Conservation (phyloP, 1,140 invertebrate species). For the Centruroides sculpturatus region DNA sequence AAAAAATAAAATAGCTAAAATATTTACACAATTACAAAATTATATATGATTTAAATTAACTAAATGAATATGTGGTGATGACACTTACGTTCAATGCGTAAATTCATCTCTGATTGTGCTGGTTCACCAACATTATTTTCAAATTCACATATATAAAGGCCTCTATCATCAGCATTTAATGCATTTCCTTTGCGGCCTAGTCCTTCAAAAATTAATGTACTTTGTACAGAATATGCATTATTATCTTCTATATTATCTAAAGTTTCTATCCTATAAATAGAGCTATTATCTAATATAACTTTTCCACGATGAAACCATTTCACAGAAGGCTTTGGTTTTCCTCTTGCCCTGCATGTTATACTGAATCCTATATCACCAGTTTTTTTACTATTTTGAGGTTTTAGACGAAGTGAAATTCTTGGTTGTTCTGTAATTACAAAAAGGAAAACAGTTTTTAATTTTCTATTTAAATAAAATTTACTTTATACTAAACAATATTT, state of each 20-base stretch:
- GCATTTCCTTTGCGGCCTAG: constrained; percentile 37
- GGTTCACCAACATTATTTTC: constrained; percentile 74
- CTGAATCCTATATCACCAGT: constrained; percentile 66
- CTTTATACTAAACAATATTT: no score
- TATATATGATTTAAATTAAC: neutral
- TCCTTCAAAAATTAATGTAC: constrained; percentile 61
- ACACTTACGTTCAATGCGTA: constrained; percentile 71
- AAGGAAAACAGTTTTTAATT: no score
- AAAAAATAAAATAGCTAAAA: constrained; percentile 57
- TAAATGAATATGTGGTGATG: neutral
- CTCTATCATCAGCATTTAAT: constrained; percentile 53
- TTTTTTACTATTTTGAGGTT: constrained; percentile 40
- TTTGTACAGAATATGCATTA: constrained; percentile 66
- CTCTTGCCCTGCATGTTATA: constrained; percentile 65
- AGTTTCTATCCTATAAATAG: constrained; percentile 55
- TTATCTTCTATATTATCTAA: constrained; percentile 48
- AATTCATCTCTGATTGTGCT: constrained; percentile 52
- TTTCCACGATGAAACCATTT: constrained; percentile 74
- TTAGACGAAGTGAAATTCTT: constrained; percentile 62
- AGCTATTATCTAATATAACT: constrained; percentile 47
- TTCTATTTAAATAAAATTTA: no score
- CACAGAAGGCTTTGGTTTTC: constrained; percentile 67
- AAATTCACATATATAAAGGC: constrained; percentile 72
- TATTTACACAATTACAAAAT: neutral
- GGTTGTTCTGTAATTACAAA: constrained; percentile 46